These are phyloP conservation scores for Terrapene triunguis DNA, from an alignment of 2,113 vertebrate genomes.

Conservation along the genomic window DNA sequence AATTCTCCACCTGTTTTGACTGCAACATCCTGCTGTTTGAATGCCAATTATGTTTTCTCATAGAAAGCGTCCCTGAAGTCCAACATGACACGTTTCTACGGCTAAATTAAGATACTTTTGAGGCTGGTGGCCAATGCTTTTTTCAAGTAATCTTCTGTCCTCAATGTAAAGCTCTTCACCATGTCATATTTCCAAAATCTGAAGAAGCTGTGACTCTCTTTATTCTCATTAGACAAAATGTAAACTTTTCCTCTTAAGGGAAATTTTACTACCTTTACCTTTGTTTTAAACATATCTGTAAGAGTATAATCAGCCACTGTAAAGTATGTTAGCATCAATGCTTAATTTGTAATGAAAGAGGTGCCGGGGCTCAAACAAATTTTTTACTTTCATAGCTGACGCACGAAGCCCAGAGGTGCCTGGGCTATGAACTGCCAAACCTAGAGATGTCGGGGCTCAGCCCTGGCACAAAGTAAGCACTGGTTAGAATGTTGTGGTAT, in stretches of 20 bases:
- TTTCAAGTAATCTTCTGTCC: constrained; percentile 23
- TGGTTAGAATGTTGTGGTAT: not conserved
- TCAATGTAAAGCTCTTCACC: not conserved
- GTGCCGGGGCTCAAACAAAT: too few species aligned
- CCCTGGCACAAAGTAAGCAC: too few species aligned
- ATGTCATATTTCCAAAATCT: not conserved
- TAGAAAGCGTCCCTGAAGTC: not conserved
- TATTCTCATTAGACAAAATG: not conserved
- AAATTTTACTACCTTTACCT: not conserved
- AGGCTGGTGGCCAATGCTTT: not conserved
- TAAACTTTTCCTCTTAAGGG: not conserved
- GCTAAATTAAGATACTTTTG: constrained; percentile 16
- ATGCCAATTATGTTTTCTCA: constrained; percentile 23
- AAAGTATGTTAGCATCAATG: not conserved
- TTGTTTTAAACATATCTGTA: not conserved
- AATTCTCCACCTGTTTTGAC: constrained; percentile 22
- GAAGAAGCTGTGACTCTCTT: constrained; percentile 21
- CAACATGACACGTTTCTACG: constrained; percentile 37
- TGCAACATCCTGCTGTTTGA: constrained; percentile 29
- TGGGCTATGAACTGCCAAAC: too few species aligned
- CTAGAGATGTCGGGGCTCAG: too few species aligned
- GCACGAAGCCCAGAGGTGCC: too few species aligned
- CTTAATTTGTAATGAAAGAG: too few species aligned
- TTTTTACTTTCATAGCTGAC: too few species aligned
- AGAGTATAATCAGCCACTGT: fast-evolving